Evolutionary conservation across 1,140 invertebrate genomes (phyloP), one percentile per base, ranked within the genome.

Genomic region (Camponotus pennsylvanicus): DNA sequence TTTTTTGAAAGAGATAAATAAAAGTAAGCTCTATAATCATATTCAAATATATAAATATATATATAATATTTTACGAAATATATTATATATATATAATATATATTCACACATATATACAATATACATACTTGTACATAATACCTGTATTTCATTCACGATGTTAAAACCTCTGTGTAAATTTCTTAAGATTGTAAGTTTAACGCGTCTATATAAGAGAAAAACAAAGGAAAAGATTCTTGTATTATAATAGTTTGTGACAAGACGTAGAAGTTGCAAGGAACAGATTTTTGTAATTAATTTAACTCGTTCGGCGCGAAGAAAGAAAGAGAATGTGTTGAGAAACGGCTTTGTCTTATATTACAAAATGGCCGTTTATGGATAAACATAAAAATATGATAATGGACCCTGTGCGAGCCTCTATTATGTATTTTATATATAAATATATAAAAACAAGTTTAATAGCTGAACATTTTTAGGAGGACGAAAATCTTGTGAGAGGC

Each of bases 381-480:
- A 92, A 92, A 86, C 88, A 86, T 85, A 85, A 91, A 93, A 92
- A 86, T 94, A 94, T 93, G 91, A 93, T 91, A 87, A 91, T 92
- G 90, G 91, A 92, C 89, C 90, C 91, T 88, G 55, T 86, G 89
- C 86, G 92, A 94, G 94, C 93, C 93, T 94, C 94, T 92, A 94
- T 94, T 92, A 93, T 95, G 94, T 94, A 95, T 94, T 95, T 95
- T 95, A 94, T 94, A 95, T 94, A 94, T 93, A 94, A 57, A 91
- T 76, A 87, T 82, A 85, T 91, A 91, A 92, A 91, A 91, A 93
- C 91, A 88, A 91, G 90, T 92, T 91, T 91, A 91, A 92, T 92
- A 91, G 92, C 91, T 91, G 71, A 87, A 90, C 88, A 86, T 93
- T 94, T 93, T 94, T 91, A 91, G 92, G 76, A 92, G 89, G 91